A percentile compares a stretch with the other conserved stretches of the same genome.
Conservation (phyloP, 2,888 invertebrate genomes). For the Netelia melanura region DNA sequence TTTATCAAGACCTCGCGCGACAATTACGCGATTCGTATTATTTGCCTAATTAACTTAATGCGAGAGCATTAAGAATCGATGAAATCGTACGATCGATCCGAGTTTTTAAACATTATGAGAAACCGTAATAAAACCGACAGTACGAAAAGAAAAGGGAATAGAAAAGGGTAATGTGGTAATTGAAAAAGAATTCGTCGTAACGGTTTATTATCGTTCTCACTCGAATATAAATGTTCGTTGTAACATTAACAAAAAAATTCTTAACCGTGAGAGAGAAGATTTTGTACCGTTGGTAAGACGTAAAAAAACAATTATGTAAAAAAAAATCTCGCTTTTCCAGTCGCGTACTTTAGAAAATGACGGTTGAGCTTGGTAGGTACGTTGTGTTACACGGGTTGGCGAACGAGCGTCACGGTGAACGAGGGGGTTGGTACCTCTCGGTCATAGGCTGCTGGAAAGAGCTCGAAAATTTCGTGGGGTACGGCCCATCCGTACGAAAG, state of each 20-base stretch:
- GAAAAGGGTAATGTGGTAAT: not conserved
- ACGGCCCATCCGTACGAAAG: slow-evolving; percentile 52
- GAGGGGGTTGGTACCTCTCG: slow-evolving; percentile 47
- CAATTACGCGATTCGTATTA: not conserved
- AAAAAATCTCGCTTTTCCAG: slow-evolving; percentile 30
- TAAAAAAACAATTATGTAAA: not conserved
- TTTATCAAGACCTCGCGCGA: not conserved
- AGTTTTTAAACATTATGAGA: too few species aligned
- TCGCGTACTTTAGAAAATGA: slow-evolving; percentile 54
- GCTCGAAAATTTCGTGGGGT: slow-evolving; percentile 44
- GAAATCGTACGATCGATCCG: not conserved
- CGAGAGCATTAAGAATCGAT: not conserved
- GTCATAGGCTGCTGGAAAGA: slow-evolving; percentile 44
- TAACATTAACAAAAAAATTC: not conserved
- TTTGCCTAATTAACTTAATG: not conserved
- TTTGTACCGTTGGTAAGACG: slow-evolving; percentile 9
- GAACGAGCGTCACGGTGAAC: not conserved
- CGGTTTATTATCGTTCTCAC: slow-evolving; percentile 2
- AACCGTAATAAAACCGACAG: too few species aligned
- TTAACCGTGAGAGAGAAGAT: slow-evolving; percentile 3
- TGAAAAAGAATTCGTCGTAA: not conserved
- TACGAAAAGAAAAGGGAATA: too few species aligned
- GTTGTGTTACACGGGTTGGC: slow-evolving; percentile 34
- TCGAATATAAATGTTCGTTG: not conserved
- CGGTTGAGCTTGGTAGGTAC: slow-evolving; percentile 42